Base-by-base conservation (phyloP, 2,888 invertebrate genomes). In the Trachelus troglodyta region DNA sequence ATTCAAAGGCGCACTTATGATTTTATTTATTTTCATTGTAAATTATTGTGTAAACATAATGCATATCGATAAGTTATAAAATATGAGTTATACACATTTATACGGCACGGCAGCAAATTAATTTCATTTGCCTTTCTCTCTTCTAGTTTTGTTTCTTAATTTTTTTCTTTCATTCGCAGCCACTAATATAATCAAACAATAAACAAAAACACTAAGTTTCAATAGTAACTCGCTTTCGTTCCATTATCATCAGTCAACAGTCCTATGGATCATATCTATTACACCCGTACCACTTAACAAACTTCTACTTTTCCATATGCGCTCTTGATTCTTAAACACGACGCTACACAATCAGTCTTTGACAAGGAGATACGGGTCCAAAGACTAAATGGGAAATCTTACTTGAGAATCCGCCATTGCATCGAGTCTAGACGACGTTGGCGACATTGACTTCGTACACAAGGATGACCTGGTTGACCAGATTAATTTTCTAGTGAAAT, bases 401-500 rank as follows among this genome's bases (percentile, higher is more conserved):
- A 56, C 9, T 9, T 56, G 56, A 56, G 9, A 23, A 23, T 56
- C 56, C 9, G 56, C 56, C 23, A 9, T 23, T 9, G 56, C 23
- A 23, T 56, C 2, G 15, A 56, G 15, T 23, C 23, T 56, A 56
- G 56, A 9, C 56, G 40, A 12, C 40, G 15, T 37, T 37, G 37
- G 12, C 37, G 40, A 40, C 40, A 1, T 56, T 56, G 2, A 23
- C 56, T 15, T 23, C 56, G 23, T 56, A 9, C 9, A 56, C 56
- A 9, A 56, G 56, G 9, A 23, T 0, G 56, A 23, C 56, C 56
- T 56, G 56, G 56, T 71, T 71, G 33, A 71, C 31, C 31, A 31
- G 33, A 34, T 33, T 83, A 77, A 77, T 88, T 89, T 88, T 82
- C 76, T 85, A 90, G 89, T 80, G 83, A 84, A 68, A 37, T 81